A percentile compares a stretch with the other conserved stretches of the same genome.
These are phyloP conservation scores for Aleiodes sp. DNA, from an alignment of 1,140 invertebrate species.

Conservation along the genomic window DNA sequence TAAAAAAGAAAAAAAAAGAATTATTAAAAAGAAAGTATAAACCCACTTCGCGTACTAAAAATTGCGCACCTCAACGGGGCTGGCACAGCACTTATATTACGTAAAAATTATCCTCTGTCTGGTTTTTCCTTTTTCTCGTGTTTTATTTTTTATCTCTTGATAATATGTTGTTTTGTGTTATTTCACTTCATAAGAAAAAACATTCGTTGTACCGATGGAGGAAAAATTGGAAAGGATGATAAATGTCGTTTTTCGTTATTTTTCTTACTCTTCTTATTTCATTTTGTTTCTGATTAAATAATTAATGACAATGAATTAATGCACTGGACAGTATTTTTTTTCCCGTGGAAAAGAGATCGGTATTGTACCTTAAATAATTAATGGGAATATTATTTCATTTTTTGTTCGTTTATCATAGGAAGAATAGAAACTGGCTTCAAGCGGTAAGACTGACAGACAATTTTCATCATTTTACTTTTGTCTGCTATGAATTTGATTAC, in stretches of 20 bases:
- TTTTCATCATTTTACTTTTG: not conserved
- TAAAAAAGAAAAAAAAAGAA: conserved; percentile 21
- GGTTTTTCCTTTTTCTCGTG: not conserved
- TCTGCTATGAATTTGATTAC: not conserved
- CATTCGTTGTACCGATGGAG: conserved; percentile 40
- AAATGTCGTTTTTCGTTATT: not conserved
- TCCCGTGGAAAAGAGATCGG: not conserved
- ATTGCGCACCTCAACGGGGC: conserved; percentile 40
- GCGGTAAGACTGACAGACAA: not conserved
- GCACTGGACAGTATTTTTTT: not conserved
- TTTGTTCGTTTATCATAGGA: conserved; percentile 3
- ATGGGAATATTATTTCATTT: not conserved
- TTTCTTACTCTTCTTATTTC: not conserved
- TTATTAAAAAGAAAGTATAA: conserved; percentile 7
- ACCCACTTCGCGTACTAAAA: conserved; percentile 29
- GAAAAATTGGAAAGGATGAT: conserved; percentile 27
- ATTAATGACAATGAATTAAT: not conserved
- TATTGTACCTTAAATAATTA: not conserved
- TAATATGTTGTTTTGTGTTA: not conserved
- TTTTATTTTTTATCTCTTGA: not conserved
- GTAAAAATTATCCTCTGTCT: conserved; percentile 50
- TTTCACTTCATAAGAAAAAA: conserved; percentile 19
- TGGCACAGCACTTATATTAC: conserved; percentile 61
- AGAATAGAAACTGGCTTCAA: conserved; percentile 7
- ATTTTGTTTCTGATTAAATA: not conserved